phyloP scores from a whole-genome alignment of 2,113 vertebrate species.

The Gulo gulo region DNA sequence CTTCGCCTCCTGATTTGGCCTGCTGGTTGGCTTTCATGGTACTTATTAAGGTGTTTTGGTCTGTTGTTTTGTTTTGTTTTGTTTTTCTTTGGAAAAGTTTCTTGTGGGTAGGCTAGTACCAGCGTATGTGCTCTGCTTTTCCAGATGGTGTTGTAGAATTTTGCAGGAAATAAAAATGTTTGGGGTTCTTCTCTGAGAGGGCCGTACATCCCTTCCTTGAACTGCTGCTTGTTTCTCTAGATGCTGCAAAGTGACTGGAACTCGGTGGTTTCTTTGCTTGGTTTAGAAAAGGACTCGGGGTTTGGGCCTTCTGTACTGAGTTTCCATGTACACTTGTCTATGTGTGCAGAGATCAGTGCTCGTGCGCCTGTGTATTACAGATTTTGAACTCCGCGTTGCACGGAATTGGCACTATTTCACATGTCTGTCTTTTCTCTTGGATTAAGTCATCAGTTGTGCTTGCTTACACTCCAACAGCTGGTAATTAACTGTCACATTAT shows the following conservation, averaged over 20 bases:
- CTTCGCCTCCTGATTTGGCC: background rate
- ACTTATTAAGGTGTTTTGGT: background rate
- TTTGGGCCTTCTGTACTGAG: background rate
- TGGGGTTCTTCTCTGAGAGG: background rate
- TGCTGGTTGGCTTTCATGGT: background rate
- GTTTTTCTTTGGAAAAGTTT: background rate
- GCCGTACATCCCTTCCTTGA: background rate
- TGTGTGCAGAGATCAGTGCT: background rate
- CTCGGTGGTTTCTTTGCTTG: background rate
- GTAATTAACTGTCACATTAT: background rate
- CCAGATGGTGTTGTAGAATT: background rate
- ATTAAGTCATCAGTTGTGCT: background rate
- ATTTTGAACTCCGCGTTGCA: background rate
- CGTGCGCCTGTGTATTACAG: fast-evolving
- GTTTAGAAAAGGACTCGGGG: background rate
- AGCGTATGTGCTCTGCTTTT: background rate
- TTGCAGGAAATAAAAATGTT: background rate
- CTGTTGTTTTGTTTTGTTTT: background rate
- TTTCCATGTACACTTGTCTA: too few relatives aligned
- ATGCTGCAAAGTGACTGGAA: background rate
- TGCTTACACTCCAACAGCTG: background rate
- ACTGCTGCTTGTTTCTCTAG: background rate
- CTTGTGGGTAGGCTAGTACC: background rate
- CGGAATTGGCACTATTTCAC: background rate
- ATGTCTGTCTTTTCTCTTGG: background rate